Conservation (phyloP, 2,113 vertebrate genomes). For the Melanocharis versteri region DNA sequence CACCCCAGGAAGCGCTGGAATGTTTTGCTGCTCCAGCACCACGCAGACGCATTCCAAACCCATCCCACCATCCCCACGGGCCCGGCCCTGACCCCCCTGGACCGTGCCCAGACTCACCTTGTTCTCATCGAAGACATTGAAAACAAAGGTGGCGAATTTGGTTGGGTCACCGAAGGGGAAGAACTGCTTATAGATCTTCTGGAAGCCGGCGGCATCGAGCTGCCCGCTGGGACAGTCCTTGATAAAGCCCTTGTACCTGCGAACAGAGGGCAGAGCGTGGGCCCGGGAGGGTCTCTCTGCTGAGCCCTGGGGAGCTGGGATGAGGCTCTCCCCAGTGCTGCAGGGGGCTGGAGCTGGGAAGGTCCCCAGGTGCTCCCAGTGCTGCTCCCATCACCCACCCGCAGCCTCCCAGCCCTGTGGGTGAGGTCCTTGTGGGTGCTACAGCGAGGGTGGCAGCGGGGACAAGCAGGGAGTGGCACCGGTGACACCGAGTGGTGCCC, state of each 20-base stretch:
- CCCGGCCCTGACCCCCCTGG: accelerated
- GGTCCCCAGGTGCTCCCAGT: neutral
- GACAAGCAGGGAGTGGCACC: neutral
- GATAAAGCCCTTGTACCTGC: constrained; percentile 96
- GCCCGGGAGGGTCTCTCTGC: neutral
- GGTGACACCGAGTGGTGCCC: neutral
- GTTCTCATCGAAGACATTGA: constrained; percentile 97
- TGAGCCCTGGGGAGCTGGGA: neutral
- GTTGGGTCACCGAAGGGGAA: constrained; percentile 95
- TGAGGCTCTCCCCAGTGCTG: neutral
- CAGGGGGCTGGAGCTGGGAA: neutral
- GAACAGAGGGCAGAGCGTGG: neutral
- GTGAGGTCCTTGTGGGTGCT: neutral
- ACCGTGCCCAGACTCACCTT: constrained; percentile 73
- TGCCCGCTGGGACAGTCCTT: constrained; percentile 96
- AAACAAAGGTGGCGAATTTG: constrained; percentile 95
- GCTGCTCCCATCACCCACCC: accelerated
- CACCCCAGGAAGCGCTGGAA: neutral
- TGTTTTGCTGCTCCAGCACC: neutral
- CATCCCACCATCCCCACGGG: accelerated
- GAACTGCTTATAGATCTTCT: constrained; percentile 98
- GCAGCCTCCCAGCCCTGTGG: neutral
- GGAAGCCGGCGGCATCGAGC: constrained; percentile 90
- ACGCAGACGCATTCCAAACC: accelerated
- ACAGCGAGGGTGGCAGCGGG: accelerated